Evolutionary conservation across 2,797 vertebrate species (phyloP).

Genomic region (Esox masquinongy): DNA sequence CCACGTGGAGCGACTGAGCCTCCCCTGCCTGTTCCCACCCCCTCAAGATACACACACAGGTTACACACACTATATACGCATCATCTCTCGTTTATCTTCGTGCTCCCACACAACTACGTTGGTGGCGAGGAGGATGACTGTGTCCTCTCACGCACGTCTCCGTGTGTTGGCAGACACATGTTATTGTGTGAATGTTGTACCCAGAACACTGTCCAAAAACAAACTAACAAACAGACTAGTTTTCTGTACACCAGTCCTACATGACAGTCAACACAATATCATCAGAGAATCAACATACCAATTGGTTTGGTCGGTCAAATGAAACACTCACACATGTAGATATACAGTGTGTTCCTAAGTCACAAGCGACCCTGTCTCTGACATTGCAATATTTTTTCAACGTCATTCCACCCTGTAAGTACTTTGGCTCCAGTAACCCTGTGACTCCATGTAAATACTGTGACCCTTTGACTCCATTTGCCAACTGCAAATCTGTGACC

Average conservation of each 20-base stretch:
- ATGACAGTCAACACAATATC: background rate
- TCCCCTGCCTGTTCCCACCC: slow-evolving; percentile 1
- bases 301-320: background rate
- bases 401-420: background rate
- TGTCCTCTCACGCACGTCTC: slow-evolving; percentile 37
- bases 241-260: background rate
- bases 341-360: background rate
- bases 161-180: slow-evolving; percentile 37
- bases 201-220: background rate
- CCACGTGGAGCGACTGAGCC: background rate
- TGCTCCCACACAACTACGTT: slow-evolving; percentile 49
- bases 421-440: no score
- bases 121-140: slow-evolving; percentile 62
- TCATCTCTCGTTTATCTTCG: slow-evolving; percentile 49
- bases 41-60: background rate
- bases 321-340: background rate
- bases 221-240: background rate
- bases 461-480: no score
- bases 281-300: background rate
- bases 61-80: slow-evolving; percentile 24
- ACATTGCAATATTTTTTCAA: background rate
- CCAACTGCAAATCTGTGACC: no score
- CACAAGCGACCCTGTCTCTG: background rate
- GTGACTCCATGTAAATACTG: no score
- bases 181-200: slow-evolving; percentile 4